These are phyloP conservation scores for Nerophis ophidion DNA, from an alignment of 2,113 vertebrate species.

Conservation along the genomic window DNA sequence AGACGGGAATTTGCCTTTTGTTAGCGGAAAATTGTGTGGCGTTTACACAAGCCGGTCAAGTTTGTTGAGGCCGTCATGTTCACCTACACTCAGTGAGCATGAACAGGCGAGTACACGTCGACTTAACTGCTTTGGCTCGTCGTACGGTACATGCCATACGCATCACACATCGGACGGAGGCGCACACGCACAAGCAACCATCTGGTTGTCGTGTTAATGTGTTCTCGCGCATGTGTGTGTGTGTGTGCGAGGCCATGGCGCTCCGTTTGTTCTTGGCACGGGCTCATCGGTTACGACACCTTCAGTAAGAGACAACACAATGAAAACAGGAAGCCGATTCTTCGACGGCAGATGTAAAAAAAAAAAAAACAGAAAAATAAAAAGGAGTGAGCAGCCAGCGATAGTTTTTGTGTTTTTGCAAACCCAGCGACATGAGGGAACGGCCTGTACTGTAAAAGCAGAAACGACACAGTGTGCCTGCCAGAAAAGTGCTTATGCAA, in stretches of 20 bases:
- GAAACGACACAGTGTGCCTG: constrained; percentile 62
- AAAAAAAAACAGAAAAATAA: constrained; percentile 1
- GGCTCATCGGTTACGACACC: constrained; percentile 61
- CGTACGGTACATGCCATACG: constrained; percentile 49
- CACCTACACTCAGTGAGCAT: constrained; percentile 12
- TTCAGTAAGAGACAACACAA: constrained; percentile 54
- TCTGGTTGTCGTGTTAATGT: constrained; percentile 44
- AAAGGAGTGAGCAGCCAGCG: constrained; percentile 12
- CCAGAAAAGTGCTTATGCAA: constrained; percentile 60
- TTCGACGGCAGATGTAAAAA: constrained; percentile 60
- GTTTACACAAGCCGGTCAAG: constrained; percentile 22
- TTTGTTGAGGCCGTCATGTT: constrained; percentile 14
- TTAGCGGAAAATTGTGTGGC: no score
- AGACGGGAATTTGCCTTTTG: no score
- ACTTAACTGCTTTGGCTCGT: constrained; percentile 58
- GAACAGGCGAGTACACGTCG: constrained; percentile 10
- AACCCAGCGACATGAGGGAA: constrained; percentile 66
- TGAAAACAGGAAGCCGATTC: constrained; percentile 76
- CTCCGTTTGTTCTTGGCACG: constrained; percentile 63
- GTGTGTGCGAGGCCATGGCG: constrained; percentile 45
- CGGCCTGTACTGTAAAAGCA: constrained; percentile 70
- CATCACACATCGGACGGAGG: constrained; percentile 51
- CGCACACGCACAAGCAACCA: constrained; percentile 28
- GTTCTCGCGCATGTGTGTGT: constrained; percentile 1
- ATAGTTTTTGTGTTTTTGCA: constrained; percentile 63